Conservation (phyloP, 2,888 invertebrate genomes). For the Pelosia muscerda region DNA sequence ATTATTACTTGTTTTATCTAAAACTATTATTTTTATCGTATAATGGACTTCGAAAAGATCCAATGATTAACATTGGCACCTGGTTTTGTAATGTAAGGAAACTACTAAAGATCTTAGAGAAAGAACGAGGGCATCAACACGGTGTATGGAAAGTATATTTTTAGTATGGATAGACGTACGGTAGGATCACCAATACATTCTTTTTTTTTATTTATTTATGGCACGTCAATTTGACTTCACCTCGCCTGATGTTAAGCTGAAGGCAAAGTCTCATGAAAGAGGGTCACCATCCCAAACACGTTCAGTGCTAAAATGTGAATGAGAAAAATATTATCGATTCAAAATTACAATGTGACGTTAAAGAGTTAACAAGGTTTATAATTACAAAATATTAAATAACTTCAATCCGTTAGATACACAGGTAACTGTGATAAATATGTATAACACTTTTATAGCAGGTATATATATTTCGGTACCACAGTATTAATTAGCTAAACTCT, state of each 20-base stretch:
- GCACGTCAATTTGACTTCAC: no score
- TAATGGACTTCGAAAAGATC: not conserved
- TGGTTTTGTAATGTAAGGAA: not conserved
- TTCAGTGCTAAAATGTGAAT: no score
- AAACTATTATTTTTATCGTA: not conserved
- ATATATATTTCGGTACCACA: conserved; percentile 13
- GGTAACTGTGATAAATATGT: conserved; percentile 30
- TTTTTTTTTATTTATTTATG: no score
- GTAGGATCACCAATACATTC: no score
- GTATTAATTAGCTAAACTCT: conserved; percentile 39
- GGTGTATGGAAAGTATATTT: no score
- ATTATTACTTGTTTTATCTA: not conserved
- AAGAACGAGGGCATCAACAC: no score
- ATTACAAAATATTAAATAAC: conserved; percentile 32
- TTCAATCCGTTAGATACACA: conserved; percentile 38
- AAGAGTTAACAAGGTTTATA: conserved; percentile 15
- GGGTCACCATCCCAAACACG: no score
- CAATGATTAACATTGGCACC: not conserved
- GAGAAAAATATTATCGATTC: not conserved
- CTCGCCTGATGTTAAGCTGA: no score
- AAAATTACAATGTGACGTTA: conserved; percentile 2
- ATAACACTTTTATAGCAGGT: conserved; percentile 7
- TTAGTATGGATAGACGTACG: no score
- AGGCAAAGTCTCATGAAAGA: no score
- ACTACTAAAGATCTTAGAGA: no score